Base-by-base conservation (phyloP, 1,140 invertebrate genomes). In the Drosophila ercepeae region DNA sequence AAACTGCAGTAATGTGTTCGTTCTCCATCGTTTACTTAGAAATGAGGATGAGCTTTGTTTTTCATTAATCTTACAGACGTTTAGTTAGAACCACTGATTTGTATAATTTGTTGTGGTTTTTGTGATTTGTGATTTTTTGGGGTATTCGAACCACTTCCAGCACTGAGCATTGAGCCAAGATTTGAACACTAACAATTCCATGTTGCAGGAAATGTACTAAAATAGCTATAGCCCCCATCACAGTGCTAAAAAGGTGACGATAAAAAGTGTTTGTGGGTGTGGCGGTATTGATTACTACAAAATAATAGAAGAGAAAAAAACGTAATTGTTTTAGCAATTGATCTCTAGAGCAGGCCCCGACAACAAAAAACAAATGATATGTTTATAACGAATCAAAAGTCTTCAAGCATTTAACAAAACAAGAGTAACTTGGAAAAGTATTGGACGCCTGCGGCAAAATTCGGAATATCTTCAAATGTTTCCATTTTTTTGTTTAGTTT, bases 151-250 rank as follows among this genome's bases (percentile, higher is more conserved):
- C 48, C 67, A 69, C 44, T 58, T 58, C 44, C 18, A 81, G 74
- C 81, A 81, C 81, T 86, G 81, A 23, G 76, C 75, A 58, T 74
- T 53, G 81, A 68, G 82, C 82, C 61, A 88, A 81, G 68, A 51
- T 88, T 86, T 88, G 83, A 88, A 82, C 82, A 88, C 83, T 88
- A 88, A 88, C 82, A 88, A 78, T 88, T 76, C 71, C 41, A 41
- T 58, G 59, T 71, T 71, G 52, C 53, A 67, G 55, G 81, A 84
- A 86, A 84, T 84, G 81, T 64, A 81, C 76, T 86, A 86, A 67
- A 70, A 86, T 84, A 86, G 72, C 81, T 86, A 63, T 44, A 69
- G 53, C 60, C 72, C 58, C 49, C 41, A 44, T 27, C 25, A 59
- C 76, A 84, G 81, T 86, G 81, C 82, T 65, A 70, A 76, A 65